Evolutionary conservation across 2,797 vertebrate species (phyloP), one percentile per base, ranked within the genome.

Genomic region (Eleutherodactylus coqui): DNA sequence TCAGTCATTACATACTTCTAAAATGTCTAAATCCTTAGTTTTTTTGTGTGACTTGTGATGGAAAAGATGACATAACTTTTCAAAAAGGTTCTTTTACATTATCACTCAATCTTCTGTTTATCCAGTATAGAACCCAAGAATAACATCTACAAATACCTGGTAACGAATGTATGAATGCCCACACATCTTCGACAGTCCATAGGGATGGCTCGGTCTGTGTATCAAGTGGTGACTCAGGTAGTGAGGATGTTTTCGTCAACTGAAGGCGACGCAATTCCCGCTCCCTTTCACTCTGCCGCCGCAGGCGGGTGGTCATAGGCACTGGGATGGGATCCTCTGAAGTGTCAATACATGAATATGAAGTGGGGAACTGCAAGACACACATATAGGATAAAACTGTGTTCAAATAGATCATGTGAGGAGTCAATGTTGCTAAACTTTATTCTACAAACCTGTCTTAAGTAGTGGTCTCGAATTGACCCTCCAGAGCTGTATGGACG

Each of bases 101-200:
- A 55, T 24, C 19, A 55, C 60, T 1, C 29, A 2, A 64, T 6
- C 16, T 64, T 32, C 6, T 34, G 3, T 13, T 64, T 16, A 64
- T 32, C 6, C 6, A 19, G 6, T 19, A 9, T 67, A 7, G 85
- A 53, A 90, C 86, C 84, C 1, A 38, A 24, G 19, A 32, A 21
- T 51, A 75, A 76, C 17, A 10, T 51, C 14, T 51, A 3, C 10
- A 41, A 62, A 29, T 93, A 99, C 97, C 98, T 91, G 97, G 98
- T 91, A 99, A 94, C 27, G 95, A 95, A 92, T 92, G 96, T 79
- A 99, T 98, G 91, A 99, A 99, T 88, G 95, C 95, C 81, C 96
- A 96, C 0, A 99, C 97, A 79, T 99, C 96, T 92, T 99, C 97
- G 24, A 99, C 97, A 0, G 94, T 97, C 97, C 97, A 99, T 58